Conservation (phyloP, 1,140 invertebrate species). For the Ceratina calcarata region DNA sequence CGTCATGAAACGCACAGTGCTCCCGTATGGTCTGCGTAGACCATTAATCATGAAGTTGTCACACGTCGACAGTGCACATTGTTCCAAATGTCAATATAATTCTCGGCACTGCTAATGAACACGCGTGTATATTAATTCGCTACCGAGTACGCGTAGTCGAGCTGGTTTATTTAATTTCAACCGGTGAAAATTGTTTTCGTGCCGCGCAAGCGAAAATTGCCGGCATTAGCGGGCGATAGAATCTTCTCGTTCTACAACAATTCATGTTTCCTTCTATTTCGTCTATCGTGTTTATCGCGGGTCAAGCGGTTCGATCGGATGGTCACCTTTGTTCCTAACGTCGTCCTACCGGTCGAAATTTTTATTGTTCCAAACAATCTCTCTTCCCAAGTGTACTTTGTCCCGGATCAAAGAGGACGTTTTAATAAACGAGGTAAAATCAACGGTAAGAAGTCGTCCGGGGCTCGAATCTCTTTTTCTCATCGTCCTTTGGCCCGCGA, state of each 20-base stretch:
- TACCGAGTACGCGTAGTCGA: no score
- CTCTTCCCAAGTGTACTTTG: neutral
- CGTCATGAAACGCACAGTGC: neutral
- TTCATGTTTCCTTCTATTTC: slow-evolving; percentile 13
- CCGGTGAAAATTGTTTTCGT: neutral
- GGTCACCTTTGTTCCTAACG: neutral
- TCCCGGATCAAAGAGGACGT: neutral
- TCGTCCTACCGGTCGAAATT: slow-evolving; percentile 7
- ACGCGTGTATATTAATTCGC: neutral
- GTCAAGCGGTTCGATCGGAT: neutral
- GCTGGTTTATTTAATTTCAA: neutral
- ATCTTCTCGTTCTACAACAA: no score
- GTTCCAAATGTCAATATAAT: slow-evolving; percentile 34
- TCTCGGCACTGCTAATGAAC: slow-evolving; percentile 21
- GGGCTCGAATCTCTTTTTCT: neutral
- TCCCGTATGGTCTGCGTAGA: neutral
- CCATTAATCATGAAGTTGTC: slow-evolving; percentile 43
- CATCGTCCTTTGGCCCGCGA: no score
- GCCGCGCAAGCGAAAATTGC: slow-evolving; percentile 44
- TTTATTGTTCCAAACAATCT: neutral
- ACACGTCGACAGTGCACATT: slow-evolving; percentile 22
- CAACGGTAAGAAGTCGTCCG: neutral
- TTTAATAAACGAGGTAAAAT: slow-evolving; percentile 26
- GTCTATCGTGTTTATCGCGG: neutral
- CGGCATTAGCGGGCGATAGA: no score